Percentiles rank a stretch among this genome's conserved stretches.
Evolutionary conservation across 2,888 invertebrate species (phyloP).

Genomic region (Gnatocerus cornutus): DNA sequence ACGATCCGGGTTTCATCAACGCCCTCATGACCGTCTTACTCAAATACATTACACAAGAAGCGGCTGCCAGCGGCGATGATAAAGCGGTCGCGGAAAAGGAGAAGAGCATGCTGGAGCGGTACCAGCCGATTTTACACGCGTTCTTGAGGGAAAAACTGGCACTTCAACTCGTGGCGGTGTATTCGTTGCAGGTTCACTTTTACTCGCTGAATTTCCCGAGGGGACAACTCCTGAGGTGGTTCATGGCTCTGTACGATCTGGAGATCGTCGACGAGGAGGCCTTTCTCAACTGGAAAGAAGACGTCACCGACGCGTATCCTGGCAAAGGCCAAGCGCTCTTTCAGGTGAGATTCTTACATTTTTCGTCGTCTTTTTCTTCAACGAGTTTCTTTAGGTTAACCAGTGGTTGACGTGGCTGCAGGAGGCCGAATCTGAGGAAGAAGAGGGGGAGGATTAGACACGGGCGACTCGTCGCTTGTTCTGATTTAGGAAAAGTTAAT

Average conservation of each 20-base stretch:
- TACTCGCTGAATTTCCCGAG: slow-evolving; percentile 91
- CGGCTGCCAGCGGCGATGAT: slow-evolving; percentile 71
- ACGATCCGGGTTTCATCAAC: slow-evolving; percentile 91
- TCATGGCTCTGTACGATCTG: slow-evolving; percentile 94
- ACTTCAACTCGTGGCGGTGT: slow-evolving; percentile 93
- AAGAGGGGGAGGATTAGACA: slow-evolving; percentile 81
- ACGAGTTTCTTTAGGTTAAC: too few species aligned
- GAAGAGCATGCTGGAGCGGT: slow-evolving; percentile 87
- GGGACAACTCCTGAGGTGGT: slow-evolving; percentile 96
- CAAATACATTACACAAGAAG: slow-evolving; percentile 81
- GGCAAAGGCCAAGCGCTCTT: slow-evolving; percentile 97
- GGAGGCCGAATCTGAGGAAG: slow-evolving; percentile 94
- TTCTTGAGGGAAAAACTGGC: slow-evolving; percentile 87
- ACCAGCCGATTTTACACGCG: slow-evolving; percentile 88
- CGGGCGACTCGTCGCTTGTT: slow-evolving; percentile 52
- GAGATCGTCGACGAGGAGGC: slow-evolving; percentile 98
- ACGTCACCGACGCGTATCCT: slow-evolving; percentile 95
- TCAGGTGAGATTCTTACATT: slow-evolving; percentile 81
- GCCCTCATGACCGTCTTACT: slow-evolving; percentile 87
- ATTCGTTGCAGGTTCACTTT: slow-evolving; percentile 93
- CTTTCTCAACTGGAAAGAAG: slow-evolving; percentile 97
- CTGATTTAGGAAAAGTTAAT: slow-evolving; percentile 62
- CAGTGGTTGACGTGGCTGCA: slow-evolving; percentile 97
- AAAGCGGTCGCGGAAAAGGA: slow-evolving; percentile 76
- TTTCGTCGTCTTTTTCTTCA: too few species aligned